A percentile compares a stretch with the other conserved stretches of the same genome.
Evolutionary conservation across 2,888 invertebrate genomes (phyloP).

Genomic region (Capitulum mitella): DNA sequence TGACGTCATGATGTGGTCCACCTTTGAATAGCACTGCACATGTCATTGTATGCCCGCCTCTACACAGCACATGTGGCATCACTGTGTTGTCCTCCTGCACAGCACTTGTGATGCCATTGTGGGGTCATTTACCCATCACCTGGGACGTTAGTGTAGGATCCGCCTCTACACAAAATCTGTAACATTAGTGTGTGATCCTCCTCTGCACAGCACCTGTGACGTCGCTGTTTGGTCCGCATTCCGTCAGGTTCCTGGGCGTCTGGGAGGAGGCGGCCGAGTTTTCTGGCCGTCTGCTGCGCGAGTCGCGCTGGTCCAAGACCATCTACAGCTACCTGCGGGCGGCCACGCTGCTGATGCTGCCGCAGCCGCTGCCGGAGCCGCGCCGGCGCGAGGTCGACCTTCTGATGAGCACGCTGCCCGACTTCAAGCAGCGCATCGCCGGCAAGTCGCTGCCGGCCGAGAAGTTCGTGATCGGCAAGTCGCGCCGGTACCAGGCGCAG

Average conservation of each 20-base stretch:
- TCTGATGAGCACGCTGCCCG: constrained; percentile 47
- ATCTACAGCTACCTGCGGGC: constrained; percentile 87
- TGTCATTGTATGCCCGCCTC: no score
- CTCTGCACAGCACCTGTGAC: no score
- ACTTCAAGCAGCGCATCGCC: constrained; percentile 78
- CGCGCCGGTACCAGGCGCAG: constrained; percentile 68
- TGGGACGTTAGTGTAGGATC: no score
- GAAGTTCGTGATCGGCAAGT: constrained; percentile 85
- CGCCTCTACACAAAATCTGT: no score
- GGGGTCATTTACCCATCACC: no score
- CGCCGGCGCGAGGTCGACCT: background rate
- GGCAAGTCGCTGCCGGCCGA: constrained; percentile 96
- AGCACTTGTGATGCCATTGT: no score
- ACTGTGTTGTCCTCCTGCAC: no score
- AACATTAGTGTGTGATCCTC: no score
- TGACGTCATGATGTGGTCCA: no score
- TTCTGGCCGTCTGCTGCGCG: constrained; percentile 60
- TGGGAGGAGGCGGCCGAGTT: constrained; percentile 70
- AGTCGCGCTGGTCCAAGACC: constrained; percentile 85
- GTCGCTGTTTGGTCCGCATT: no score
- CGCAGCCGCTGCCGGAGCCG: constrained; percentile 33
- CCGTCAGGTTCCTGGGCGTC: constrained; percentile 43
- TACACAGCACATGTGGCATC: no score
- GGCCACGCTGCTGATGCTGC: constrained; percentile 67
- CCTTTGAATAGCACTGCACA: no score